A percentile compares a stretch with the other conserved stretches of the same genome.
Conservation (phyloP, 2,797 vertebrate species). For the Acropternis orthonyx region DNA sequence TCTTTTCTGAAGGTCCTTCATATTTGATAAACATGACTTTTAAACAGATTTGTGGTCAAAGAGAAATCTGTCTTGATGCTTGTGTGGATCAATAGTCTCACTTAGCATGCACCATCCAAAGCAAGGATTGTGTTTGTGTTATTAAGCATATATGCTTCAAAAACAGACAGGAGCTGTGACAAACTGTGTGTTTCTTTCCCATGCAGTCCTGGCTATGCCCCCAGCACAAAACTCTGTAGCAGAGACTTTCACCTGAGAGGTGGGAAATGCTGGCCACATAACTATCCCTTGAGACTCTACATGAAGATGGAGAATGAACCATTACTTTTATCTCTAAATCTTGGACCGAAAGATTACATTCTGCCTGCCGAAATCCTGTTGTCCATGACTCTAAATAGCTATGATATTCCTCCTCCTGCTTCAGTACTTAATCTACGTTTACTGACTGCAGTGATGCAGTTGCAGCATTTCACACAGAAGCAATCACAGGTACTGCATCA, state of each 20-base stretch:
- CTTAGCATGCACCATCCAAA: background rate
- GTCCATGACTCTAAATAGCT: background rate
- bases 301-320: background rate
- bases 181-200: background rate
- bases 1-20: background rate
- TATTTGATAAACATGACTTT: background rate
- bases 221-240: background rate
- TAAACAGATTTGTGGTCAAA: background rate
- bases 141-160: background rate
- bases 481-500: rapidly evolving
- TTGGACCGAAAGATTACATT: background rate
- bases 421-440: background rate
- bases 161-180: background rate
- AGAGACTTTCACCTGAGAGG: background rate
- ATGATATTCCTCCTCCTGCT: background rate
- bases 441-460: rapidly evolving
- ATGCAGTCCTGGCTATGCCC: background rate
- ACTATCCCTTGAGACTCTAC: background rate
- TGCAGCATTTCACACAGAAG: background rate
- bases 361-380: background rate
- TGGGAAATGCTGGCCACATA: background rate
- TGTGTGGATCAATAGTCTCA: background rate
- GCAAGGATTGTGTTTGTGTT: background rate
- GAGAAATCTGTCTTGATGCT: background rate
- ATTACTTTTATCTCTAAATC: background rate